Evolutionary conservation across 2,888 invertebrate species (phyloP).

Genomic region (Microctonus aethiopoides): DNA sequence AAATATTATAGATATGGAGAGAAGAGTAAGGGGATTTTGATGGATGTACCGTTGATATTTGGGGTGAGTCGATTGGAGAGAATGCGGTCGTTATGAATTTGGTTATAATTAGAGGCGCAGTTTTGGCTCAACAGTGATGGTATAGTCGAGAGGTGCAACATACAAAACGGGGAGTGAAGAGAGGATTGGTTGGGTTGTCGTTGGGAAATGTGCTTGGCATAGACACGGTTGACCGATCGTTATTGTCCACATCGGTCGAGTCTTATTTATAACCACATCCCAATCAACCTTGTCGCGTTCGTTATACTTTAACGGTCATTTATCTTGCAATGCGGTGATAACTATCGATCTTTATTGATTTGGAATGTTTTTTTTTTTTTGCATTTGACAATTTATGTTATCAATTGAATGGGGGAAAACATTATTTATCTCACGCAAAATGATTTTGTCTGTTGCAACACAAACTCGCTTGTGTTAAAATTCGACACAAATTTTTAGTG

Average conservation of each 20-base stretch:
- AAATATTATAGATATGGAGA: neutral
- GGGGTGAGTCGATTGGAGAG: slow-evolving; percentile 36
- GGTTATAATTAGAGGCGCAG: slow-evolving; percentile 53
- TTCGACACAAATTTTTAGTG: no score
- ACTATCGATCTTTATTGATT: slow-evolving; percentile 5
- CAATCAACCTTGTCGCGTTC: slow-evolving; percentile 39
- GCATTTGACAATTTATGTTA: no score
- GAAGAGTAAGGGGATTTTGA: slow-evolving; percentile 11
- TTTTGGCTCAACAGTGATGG: slow-evolving; percentile 12
- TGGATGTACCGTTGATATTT: slow-evolving; percentile 23
- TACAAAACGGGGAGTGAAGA: slow-evolving; percentile 19
- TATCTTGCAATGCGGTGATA: slow-evolving; percentile 15
- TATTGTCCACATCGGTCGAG: slow-evolving; percentile 42
- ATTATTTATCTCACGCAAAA: no score
- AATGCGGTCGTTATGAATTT: slow-evolving; percentile 47
- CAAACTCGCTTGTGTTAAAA: no score
- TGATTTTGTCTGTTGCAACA: no score
- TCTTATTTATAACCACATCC: slow-evolving; percentile 43
- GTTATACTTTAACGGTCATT: slow-evolving; percentile 15
- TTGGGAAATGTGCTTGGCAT: slow-evolving; percentile 46
- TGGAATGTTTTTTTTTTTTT: no score
- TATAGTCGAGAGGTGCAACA: no score
- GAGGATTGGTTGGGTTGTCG: slow-evolving; percentile 19
- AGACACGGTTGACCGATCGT: slow-evolving; percentile 38
- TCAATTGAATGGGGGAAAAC: no score